phyloP scores from a whole-genome alignment of 2,113 vertebrate species.

The Gymnocephalus cernua region DNA sequence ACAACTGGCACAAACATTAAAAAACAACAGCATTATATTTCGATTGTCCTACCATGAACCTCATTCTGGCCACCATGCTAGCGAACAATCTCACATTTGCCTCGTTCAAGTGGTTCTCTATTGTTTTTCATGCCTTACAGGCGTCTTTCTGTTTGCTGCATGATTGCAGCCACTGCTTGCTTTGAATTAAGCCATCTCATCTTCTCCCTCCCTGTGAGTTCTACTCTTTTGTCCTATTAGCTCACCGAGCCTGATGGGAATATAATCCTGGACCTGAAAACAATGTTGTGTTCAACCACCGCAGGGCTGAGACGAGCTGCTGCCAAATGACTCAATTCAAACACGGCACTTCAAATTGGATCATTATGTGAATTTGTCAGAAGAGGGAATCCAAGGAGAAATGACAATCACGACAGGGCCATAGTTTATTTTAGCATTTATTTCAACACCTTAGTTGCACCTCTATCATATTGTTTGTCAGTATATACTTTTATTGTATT shows the following conservation, averaged over 20 bases:
- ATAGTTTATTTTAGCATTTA: conserved; percentile 81
- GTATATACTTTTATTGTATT: conserved; percentile 79
- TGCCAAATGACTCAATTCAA: conserved; percentile 70
- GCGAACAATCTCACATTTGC: conserved; percentile 32
- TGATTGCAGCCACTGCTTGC: conserved; percentile 51
- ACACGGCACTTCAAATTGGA: conserved; percentile 55
- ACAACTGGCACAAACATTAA: conserved; percentile 13
- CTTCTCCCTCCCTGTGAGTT: conserved; percentile 49
- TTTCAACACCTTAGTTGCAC: conserved; percentile 84
- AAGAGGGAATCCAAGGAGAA: conserved; percentile 56
- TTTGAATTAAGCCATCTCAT: conserved; percentile 69
- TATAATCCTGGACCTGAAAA: conserved; percentile 65
- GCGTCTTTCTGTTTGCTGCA: conserved; percentile 40
- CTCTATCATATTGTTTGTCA: conserved; percentile 80
- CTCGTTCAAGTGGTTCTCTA: conserved; percentile 49
- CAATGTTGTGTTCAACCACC: conserved; percentile 54
- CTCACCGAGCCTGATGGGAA: conserved; percentile 64
- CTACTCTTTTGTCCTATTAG: conserved; percentile 66
- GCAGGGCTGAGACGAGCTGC: conserved; percentile 41
- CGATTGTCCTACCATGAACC: conserved; percentile 30
- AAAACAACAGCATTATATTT: conserved; percentile 34
- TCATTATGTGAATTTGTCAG: conserved; percentile 62
- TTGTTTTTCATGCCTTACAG: conserved; percentile 39
- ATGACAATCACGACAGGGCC: conserved; percentile 60
- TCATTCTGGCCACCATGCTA: conserved; percentile 32